Conservation (phyloP, 2,113 vertebrate genomes). For the Microcebus griseorufus region DNA sequence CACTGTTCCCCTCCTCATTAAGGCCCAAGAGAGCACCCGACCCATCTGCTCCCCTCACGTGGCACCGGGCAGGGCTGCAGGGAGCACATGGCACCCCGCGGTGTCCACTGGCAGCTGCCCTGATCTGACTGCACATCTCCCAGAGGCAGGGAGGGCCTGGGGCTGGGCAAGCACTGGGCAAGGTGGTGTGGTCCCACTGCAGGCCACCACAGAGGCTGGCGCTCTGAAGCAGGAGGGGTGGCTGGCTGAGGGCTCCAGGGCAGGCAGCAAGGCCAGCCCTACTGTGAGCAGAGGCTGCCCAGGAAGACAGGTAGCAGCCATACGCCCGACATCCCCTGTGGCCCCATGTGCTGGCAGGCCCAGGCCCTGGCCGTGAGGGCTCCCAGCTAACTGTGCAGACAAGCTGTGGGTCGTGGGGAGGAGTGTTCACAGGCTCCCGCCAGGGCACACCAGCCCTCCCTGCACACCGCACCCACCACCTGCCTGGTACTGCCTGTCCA, state of each 20-base stretch:
- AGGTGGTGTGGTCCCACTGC: neutral
- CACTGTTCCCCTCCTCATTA: neutral
- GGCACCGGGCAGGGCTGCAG: neutral
- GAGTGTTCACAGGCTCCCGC: neutral
- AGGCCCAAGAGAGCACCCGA: neutral
- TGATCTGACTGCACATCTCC: neutral
- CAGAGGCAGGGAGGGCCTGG: too few species aligned
- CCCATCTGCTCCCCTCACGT: neutral
- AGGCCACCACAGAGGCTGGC: neutral
- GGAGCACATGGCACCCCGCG: neutral
- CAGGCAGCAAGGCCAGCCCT: neutral
- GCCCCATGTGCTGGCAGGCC: neutral
- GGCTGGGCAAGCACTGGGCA: too few species aligned
- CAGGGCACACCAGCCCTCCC: neutral
- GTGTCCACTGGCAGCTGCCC: neutral
- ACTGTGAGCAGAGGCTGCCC: neutral
- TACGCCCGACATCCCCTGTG: neutral
- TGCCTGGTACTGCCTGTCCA: neutral
- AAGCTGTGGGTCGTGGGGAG: neutral
- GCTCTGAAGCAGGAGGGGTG: neutral
- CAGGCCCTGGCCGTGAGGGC: neutral
- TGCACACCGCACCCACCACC: neutral
- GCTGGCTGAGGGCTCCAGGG: neutral
- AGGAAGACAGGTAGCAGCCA: neutral
- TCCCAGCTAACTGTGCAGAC: neutral